phyloP scores from a whole-genome alignment of 2,113 vertebrate species.

The Gopherus flavomarginatus region DNA sequence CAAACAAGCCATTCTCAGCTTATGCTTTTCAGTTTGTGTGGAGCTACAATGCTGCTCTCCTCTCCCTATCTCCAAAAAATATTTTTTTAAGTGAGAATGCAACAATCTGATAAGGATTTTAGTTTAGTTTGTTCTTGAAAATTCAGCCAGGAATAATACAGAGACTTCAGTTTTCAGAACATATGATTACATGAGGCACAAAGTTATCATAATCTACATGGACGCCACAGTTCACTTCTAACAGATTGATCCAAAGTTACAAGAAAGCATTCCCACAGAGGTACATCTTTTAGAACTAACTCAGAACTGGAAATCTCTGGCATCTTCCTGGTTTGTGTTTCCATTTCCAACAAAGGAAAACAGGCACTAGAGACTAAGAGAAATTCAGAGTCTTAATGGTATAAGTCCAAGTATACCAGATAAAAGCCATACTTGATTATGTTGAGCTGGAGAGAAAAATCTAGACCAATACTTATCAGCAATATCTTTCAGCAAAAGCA shows the following conservation, averaged over 20 bases:
- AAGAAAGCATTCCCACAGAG: rapidly evolving
- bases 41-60: rapidly evolving
- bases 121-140: rapidly evolving
- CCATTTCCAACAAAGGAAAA: background rate
- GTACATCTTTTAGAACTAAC: background rate
- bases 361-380: background rate
- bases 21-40: rapidly evolving
- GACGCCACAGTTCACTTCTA: rapidly evolving
- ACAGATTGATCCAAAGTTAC: background rate
- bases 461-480: background rate
- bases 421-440: background rate
- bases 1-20: background rate
- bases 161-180: background rate
- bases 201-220: background rate
- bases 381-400: rapidly evolving
- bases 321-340: rapidly evolving
- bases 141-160: background rate
- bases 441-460: rapidly evolving
- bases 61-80: background rate
- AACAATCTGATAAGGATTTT: background rate
- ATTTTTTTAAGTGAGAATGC: background rate
- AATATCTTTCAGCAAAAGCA: background rate
- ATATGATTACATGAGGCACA: background rate
- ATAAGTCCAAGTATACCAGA: rapidly evolving
- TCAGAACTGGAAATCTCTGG: rapidly evolving